phyloP scores from a whole-genome alignment of 2,888 invertebrate species.

The Panorpa germanica region DNA sequence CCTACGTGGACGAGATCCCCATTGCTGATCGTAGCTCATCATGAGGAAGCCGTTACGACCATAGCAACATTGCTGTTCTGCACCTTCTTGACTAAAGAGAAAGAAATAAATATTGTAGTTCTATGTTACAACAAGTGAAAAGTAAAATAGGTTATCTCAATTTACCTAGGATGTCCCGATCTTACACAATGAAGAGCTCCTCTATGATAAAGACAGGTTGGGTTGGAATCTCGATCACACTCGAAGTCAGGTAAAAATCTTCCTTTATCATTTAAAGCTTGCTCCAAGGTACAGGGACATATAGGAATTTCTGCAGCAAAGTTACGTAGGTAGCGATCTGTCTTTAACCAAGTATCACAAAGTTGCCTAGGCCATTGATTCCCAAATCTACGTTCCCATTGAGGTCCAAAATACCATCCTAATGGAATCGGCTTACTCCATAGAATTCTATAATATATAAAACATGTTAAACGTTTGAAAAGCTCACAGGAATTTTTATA shows the following conservation, averaged over 20 bases:
- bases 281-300: slow-evolving; percentile 84
- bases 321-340: slow-evolving; percentile 62
- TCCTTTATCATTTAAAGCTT: slow-evolving; percentile 83
- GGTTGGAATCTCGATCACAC: slow-evolving; percentile 83
- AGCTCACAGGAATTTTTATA: slow-evolving; percentile 3
- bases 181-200: slow-evolving; percentile 86
- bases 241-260: slow-evolving; percentile 76
- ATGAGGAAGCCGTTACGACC: slow-evolving; percentile 80
- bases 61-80: slow-evolving; percentile 96
- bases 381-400: slow-evolving; percentile 73
- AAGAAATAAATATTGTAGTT: neutral
- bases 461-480: slow-evolving; percentile 1
- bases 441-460: slow-evolving; percentile 31
- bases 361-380: slow-evolving; percentile 61
- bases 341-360: slow-evolving; percentile 81
- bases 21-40: slow-evolving; percentile 89
- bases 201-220: slow-evolving; percentile 71
- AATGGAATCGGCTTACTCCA: slow-evolving; percentile 88
- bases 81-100: slow-evolving; percentile 53
- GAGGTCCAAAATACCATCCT: slow-evolving; percentile 80
- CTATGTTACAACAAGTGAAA: neutral
- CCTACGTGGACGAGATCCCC: slow-evolving; percentile 74
- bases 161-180: slow-evolving; percentile 77
- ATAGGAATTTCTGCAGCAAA: slow-evolving; percentile 67
- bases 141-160: slow-evolving; percentile 11